Evolutionary conservation across 2,888 invertebrate species (phyloP).

Genomic region (Pseudolycoriella hygida): DNA sequence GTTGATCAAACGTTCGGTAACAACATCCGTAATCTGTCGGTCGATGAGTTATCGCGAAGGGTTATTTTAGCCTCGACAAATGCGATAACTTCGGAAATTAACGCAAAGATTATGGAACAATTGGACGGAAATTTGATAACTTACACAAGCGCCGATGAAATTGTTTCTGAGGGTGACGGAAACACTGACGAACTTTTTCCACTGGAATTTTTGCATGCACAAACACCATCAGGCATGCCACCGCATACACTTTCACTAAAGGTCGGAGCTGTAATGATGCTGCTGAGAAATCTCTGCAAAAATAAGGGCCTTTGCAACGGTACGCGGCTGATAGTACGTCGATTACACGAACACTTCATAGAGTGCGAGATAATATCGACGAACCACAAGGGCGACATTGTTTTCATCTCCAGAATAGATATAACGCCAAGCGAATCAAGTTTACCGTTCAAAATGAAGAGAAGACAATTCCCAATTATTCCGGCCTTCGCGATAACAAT

Average conservation of each 20-base stretch:
- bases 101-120: too few relatives aligned
- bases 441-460: background rate
- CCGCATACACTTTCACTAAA: constrained; percentile 4
- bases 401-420: background rate
- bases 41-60: too few relatives aligned
- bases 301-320: constrained; percentile 3
- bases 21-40: too few relatives aligned
- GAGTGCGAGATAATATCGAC: constrained; percentile 7
- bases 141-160: too few relatives aligned
- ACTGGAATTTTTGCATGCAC: too few relatives aligned
- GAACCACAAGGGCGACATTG: background rate
- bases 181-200: too few relatives aligned
- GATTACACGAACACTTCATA: constrained; percentile 7
- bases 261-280: background rate
- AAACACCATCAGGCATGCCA: background rate
- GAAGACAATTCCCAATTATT: constrained; percentile 1
- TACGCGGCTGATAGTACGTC: constrained; percentile 5
- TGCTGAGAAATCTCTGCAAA: constrained; percentile 4
- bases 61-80: too few relatives aligned
- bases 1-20: too few relatives aligned
- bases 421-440: background rate
- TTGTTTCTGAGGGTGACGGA: too few relatives aligned
- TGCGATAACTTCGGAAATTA: too few relatives aligned
- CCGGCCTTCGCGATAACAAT: constrained; percentile 6
- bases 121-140: too few relatives aligned